Evolutionary conservation across 2,797 vertebrate species (phyloP), one percentile per base, ranked within the genome.

Genomic region (Karalla daura): DNA sequence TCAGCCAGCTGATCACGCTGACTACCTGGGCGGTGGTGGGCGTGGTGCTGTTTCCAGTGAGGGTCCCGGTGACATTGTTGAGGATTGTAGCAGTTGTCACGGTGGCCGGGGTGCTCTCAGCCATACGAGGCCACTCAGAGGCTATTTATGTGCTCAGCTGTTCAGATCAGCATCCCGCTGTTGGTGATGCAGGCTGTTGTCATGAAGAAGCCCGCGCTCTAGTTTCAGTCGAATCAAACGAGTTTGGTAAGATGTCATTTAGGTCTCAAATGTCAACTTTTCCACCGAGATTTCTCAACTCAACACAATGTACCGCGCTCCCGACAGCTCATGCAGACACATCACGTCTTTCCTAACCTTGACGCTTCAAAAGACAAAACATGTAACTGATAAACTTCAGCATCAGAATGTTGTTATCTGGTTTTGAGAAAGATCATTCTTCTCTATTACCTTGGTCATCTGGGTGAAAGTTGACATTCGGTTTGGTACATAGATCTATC

Each of bases 1-100:
- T 88, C 59, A 91, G 0, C 90, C 89, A 90, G 50, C 35, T 74
- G 49, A 93, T 65, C 39, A 93, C 74, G 2, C 52, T 30, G 49
- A 81, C 60, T 1, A 88, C 60, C 1, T 70, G 67, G 18, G 37
- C 70, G 0, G 40, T 0, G 2, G 4, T 5, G 20, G 15, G 2
- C 0, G 62, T 4, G 45, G 58, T 30, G 56, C 4, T 13, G 43
- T 50, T 81, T 2, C 41, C 45, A 2, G 52, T 60, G 25, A 25
- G 6, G 39, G 62, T 77, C 17, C 0, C 9, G 3, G 59, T 72
- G 46, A 27, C 12, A 43, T 20, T 66, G 62, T 3, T 0, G 47
- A 52, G 20, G 51, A 23, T 15, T 8, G 35, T 25, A 53, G 52
- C 33, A 28, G 25, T 10, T 51, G 41, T 17, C 44, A 12, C 37